Percentiles rank a stretch among this genome's conserved stretches.
These are phyloP conservation scores for Distichodus sexfasciatus DNA, from an alignment of 2,797 vertebrate species.

Conservation along the genomic window DNA sequence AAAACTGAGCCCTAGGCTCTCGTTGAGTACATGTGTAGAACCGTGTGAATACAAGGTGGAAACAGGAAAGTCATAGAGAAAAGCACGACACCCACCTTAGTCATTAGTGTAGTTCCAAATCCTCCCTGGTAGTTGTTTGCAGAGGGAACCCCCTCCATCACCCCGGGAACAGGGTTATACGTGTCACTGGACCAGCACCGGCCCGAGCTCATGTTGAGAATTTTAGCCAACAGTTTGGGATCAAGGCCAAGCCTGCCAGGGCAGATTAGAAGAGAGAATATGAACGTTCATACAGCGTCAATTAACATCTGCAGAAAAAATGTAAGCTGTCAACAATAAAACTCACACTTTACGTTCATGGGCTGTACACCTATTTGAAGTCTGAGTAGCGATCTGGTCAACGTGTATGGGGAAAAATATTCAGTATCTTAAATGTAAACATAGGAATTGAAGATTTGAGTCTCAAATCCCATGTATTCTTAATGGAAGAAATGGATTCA, in stretches of 20 bases:
- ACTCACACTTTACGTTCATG: too few relatives aligned
- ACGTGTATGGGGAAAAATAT: too few relatives aligned
- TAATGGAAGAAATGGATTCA: too few relatives aligned
- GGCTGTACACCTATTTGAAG: too few relatives aligned
- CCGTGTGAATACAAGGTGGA: background rate
- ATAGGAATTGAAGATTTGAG: too few relatives aligned
- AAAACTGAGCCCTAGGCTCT: too few relatives aligned
- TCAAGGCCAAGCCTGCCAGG: conserved; percentile 93
- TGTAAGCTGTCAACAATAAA: too few relatives aligned
- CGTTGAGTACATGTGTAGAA: background rate
- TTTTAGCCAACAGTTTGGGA: conserved; percentile 93
- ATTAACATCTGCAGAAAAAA: conserved; percentile 60
- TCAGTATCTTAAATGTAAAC: too few relatives aligned
- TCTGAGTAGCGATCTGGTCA: too few relatives aligned
- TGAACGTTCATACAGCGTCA: conserved; percentile 28
- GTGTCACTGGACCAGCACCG: conserved; percentile 98
- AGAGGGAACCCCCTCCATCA: conserved; percentile 97
- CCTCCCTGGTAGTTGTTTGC: conserved; percentile 97
- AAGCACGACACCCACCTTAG: conserved; percentile 79
- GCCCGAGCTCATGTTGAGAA: conserved; percentile 98
- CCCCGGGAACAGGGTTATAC: conserved; percentile 98
- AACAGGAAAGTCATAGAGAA: background rate
- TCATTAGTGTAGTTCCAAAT: conserved; percentile 94
- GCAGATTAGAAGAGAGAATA: conserved; percentile 49
- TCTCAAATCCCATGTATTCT: too few relatives aligned